These are phyloP conservation scores for Piscicola geometra DNA, from an alignment of 2,888 invertebrate genomes.

Conservation along the genomic window DNA sequence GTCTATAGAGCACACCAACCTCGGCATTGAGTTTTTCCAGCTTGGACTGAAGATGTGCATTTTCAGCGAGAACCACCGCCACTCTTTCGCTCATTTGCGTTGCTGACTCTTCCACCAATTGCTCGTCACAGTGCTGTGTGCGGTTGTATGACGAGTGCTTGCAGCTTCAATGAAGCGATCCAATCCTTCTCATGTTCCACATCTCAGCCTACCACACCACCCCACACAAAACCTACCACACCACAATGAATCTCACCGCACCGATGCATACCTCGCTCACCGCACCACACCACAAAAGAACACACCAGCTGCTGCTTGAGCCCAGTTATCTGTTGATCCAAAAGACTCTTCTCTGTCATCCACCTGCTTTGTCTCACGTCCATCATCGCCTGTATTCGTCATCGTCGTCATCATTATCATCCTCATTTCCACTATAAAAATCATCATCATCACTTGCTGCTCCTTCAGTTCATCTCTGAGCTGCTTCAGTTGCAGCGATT, in stretches of 20 bases:
- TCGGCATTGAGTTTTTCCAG: not conserved
- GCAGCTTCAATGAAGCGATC: too few species aligned
- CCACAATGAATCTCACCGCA: too few species aligned
- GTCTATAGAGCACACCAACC: not conserved
- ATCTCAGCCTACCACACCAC: too few species aligned
- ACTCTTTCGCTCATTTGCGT: not conserved
- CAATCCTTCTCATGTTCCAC: too few species aligned
- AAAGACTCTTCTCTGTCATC: not conserved
- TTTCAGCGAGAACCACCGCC: not conserved
- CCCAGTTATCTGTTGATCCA: not conserved
- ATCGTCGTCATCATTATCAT: too few species aligned
- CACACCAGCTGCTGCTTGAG: conserved; percentile 1
- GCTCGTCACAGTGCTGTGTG: not conserved
- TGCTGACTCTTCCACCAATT: not conserved
- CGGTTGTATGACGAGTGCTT: not conserved
- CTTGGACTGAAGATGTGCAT: not conserved
- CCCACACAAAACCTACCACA: too few species aligned
- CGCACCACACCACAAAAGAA: too few species aligned
- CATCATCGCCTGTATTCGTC: not conserved
- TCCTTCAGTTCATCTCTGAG: conserved; percentile 1
- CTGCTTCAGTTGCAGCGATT: not conserved
- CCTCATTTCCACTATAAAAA: too few species aligned
- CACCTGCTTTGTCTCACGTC: not conserved
- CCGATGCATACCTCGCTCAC: too few species aligned
- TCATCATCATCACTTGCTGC: not conserved